phyloP scores from a whole-genome alignment of 2,888 invertebrate genomes.

The Nemoura dubitans region DNA sequence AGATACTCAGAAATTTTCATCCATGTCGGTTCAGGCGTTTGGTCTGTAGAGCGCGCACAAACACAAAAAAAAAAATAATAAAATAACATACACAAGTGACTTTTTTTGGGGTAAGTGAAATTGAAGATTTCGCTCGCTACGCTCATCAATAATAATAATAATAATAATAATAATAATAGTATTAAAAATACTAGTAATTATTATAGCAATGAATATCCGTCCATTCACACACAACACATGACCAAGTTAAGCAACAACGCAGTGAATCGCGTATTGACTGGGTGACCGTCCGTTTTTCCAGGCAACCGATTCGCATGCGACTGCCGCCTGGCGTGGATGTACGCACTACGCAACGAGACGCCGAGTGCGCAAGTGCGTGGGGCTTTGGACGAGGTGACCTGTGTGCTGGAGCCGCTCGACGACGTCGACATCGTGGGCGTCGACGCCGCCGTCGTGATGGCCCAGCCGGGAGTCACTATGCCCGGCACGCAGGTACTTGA shows the following conservation, averaged over 20 bases:
- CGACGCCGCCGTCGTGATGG: slow-evolving; percentile 41
- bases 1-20: too few relatives aligned
- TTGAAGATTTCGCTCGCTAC: too few relatives aligned
- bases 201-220: background rate
- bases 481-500: background rate
- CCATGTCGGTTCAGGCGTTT: too few relatives aligned
- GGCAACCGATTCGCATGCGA: slow-evolving; percentile 86
- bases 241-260: too few relatives aligned
- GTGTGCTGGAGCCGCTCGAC: slow-evolving; percentile 66
- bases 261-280: background rate
- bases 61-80: too few relatives aligned
- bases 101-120: too few relatives aligned
- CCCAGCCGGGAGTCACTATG: slow-evolving; percentile 39
- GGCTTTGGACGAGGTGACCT: slow-evolving; percentile 76
- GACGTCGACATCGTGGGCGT: slow-evolving; percentile 27
- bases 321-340: slow-evolving; percentile 84
- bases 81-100: too few relatives aligned
- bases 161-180: too few relatives aligned
- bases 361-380: slow-evolving; percentile 74
- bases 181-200: too few relatives aligned
- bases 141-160: too few relatives aligned
- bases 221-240: background rate
- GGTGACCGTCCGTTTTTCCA: too few relatives aligned
- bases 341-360: slow-evolving; percentile 77
- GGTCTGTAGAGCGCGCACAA: too few relatives aligned